phyloP scores from a whole-genome alignment of 1,140 invertebrate genomes.

The Lordiphosa clarofinis region DNA sequence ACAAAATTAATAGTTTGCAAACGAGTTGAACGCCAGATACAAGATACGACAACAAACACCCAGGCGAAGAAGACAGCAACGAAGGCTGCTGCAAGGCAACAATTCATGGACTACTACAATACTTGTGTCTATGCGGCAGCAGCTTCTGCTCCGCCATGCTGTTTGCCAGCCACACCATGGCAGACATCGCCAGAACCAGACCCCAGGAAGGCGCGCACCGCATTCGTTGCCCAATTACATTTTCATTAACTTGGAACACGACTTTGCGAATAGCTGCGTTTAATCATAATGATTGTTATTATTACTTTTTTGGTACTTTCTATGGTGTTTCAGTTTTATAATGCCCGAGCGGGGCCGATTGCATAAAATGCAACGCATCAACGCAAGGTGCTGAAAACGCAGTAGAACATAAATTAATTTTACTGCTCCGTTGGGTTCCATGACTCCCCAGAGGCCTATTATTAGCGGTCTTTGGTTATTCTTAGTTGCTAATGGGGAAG shows the following conservation, averaged over 20 bases:
- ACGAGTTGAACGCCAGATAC: slow-evolving; percentile 73
- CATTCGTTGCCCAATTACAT: slow-evolving; percentile 76
- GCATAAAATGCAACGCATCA: slow-evolving; percentile 21
- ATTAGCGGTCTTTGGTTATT: slow-evolving; percentile 33
- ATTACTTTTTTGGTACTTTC: slow-evolving; percentile 54
- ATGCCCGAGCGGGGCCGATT: slow-evolving; percentile 22
- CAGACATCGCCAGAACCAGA: slow-evolving; percentile 5
- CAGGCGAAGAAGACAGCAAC: slow-evolving; percentile 3
- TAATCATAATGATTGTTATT: slow-evolving; percentile 79
- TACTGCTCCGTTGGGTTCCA: slow-evolving; percentile 19
- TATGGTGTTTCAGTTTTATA: slow-evolving; percentile 41
- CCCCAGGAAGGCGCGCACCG: slow-evolving; percentile 30
- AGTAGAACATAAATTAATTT: slow-evolving; percentile 61
- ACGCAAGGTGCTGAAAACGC: slow-evolving; percentile 58
- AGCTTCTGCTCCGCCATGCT: slow-evolving; percentile 7
- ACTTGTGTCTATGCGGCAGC: slow-evolving; percentile 10
- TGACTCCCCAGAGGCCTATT: slow-evolving; percentile 21
- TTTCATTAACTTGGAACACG: slow-evolving; percentile 79
- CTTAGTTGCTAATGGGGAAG: slow-evolving; percentile 28
- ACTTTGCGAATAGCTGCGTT: slow-evolving; percentile 75
- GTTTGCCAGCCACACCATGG: slow-evolving; percentile 16
- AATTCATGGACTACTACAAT: slow-evolving; percentile 12
- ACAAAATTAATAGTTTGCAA: slow-evolving; percentile 75
- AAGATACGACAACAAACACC: slow-evolving; percentile 54
- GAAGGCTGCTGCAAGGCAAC: slow-evolving; percentile 26